These are phyloP conservation scores for Epiblema foenella DNA, from an alignment of 2,888 invertebrate species.

Conservation along the genomic window DNA sequence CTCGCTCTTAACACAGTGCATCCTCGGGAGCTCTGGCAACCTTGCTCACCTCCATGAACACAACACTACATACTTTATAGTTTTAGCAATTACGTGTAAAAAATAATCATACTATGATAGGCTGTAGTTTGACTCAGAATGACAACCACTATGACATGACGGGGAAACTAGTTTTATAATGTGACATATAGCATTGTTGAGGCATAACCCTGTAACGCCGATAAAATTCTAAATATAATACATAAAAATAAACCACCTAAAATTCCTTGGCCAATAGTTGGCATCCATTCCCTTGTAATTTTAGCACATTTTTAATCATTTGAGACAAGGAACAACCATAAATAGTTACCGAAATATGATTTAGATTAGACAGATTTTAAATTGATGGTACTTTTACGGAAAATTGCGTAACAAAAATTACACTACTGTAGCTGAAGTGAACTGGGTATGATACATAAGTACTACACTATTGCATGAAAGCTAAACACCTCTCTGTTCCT, in stretches of 20 bases:
- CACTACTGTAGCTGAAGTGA: background rate
- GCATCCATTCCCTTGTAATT: conserved; percentile 31
- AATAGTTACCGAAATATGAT: conserved; percentile 12
- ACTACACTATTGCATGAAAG: background rate
- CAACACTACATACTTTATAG: no score
- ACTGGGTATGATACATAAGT: background rate
- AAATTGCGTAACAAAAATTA: background rate
- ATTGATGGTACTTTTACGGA: background rate
- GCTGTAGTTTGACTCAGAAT: background rate
- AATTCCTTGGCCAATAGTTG: conserved; percentile 33
- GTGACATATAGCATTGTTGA: conserved; percentile 18
- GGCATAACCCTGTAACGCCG: conserved; percentile 40
- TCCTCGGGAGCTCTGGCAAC: no score
- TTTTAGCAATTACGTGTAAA: no score
- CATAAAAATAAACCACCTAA: conserved; percentile 17
- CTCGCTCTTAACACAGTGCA: no score
- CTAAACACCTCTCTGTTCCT: background rate
- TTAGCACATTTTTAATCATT: conserved; percentile 22
- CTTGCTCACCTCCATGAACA: no score
- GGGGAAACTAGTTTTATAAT: background rate
- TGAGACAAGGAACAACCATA: background rate
- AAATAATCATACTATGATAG: background rate
- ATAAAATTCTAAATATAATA: conserved; percentile 28
- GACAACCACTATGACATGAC: background rate
- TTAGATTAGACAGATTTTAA: background rate